Evolutionary conservation across 2,113 vertebrate genomes (phyloP).

Genomic region (Daboia siamensis): DNA sequence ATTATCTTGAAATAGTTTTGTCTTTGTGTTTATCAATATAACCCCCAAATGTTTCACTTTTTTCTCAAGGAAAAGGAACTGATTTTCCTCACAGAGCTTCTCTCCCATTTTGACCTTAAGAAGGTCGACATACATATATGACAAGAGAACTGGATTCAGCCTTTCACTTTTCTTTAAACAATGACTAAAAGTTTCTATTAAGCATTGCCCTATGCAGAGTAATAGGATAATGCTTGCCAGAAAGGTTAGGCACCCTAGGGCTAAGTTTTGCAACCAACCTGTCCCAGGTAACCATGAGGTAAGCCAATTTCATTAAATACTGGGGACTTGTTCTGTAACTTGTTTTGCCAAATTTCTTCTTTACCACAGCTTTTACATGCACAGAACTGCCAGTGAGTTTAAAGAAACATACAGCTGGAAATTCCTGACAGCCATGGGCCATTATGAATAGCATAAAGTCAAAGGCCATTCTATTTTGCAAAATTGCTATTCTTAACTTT

Average conservation of each 20-base stretch:
- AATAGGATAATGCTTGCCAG: not conserved
- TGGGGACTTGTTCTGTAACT: not conserved
- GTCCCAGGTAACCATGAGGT: not conserved
- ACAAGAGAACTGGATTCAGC: not conserved
- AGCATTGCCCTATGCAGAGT: not conserved
- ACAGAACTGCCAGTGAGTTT: not conserved
- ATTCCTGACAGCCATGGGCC: not conserved
- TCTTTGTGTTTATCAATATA: too few relatives aligned
- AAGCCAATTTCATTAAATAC: not conserved
- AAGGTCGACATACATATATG: not conserved
- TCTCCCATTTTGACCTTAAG: not conserved
- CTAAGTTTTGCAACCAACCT: not conserved
- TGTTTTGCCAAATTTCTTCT: not conserved
- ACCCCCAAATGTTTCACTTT: too few relatives aligned
- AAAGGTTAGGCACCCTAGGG: not conserved
- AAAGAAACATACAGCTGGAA: not conserved
- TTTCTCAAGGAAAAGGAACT: too few relatives aligned
- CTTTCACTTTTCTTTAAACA: not conserved
- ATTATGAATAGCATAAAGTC: not conserved
- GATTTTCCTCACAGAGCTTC: too few relatives aligned
- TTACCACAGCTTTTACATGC: not conserved
- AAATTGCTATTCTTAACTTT: not conserved
- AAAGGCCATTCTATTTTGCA: not conserved
- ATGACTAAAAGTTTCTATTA: not conserved
- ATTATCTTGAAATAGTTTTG: too few relatives aligned